Conservation (phyloP, 2,888 invertebrate genomes). For the Globia sparganii region DNA sequence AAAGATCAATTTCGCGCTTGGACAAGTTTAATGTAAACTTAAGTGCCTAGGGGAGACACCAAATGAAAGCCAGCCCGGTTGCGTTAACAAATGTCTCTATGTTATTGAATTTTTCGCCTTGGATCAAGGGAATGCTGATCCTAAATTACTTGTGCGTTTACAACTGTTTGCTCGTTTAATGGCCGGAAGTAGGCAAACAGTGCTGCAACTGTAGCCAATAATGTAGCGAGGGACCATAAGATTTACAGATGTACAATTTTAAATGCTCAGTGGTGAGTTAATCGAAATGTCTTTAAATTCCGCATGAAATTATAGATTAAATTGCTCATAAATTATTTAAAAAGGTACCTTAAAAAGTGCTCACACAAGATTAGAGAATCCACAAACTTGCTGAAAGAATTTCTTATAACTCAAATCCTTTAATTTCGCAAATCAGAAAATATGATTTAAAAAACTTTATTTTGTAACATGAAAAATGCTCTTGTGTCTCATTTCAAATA, state of each 20-base stretch:
- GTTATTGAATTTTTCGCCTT: conserved; percentile 85
- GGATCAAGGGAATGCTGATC: conserved; percentile 71
- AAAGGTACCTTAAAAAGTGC: neutral
- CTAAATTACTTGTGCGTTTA: conserved; percentile 65
- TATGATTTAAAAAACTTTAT: neutral
- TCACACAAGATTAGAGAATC: neutral
- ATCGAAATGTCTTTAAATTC: neutral
- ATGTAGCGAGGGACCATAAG: neutral
- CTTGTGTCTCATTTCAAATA: conserved; percentile 21
- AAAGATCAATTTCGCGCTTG: conserved; percentile 90
- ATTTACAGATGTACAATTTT: neutral
- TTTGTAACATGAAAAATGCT: neutral
- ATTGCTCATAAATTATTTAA: too few species aligned
- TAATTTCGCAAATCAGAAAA: conserved; percentile 12
- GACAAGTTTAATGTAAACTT: conserved; percentile 89
- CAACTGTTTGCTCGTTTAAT: conserved; percentile 54
- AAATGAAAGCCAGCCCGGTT: conserved; percentile 85
- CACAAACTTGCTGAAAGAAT: neutral
- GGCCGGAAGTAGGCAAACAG: conserved; percentile 36
- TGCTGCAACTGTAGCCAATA: conserved; percentile 14
- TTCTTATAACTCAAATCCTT: conserved; percentile 3
- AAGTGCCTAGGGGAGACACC: conserved; percentile 86
- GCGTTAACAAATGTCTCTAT: conserved; percentile 85
- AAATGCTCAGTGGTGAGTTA: neutral
- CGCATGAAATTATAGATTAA: neutral